Base-by-base conservation (phyloP, 2,888 invertebrate species). In the Deladenus siricidicola region DNA sequence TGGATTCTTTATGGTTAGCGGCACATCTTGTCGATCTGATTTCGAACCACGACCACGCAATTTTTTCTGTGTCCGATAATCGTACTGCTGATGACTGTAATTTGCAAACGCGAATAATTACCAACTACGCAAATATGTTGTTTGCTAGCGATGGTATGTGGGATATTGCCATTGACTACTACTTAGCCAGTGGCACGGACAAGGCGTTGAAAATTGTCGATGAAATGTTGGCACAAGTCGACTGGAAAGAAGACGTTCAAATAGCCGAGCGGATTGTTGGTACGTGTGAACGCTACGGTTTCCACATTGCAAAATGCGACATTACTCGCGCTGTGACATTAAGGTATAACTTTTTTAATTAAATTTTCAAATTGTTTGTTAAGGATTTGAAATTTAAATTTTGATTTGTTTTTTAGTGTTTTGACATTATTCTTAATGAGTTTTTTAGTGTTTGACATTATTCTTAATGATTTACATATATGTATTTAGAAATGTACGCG, bases 1-100 rank as follows among this genome's bases (percentile, higher is more conserved):
- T n/a, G n/a, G n/a, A n/a, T 30, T 42, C 55, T 10, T 58, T 39
- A 44, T 58, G 59, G 59, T 58, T 58, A 26, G 59, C 59, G 21
- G 48, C 55, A 30, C 59, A 58, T 58, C 39, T 58, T 10, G 54
- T 58, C 4, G 59, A 58, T 28, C 55, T 58, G 3, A 42, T 58
- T 23, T 49, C 53, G 26, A 55, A 48, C 24, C 59, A 58, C 26
- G 59, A 58, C 29, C 56, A 53, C n/a, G 43, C 21, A 26, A 30
- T 45, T 26, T 23, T 58, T 19, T 48, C 23, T 44, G n/a, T n/a
- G n/a, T n/a, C n/a, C n/a, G n/a, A n/a, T n/a, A n/a, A n/a, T n/a
- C n/a, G n/a, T n/a, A 30, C 44, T 30, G 51, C 21, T 29, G 23
- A 21, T 17, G 39, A 58, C 30, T 28, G 53, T 10, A 44, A 54